These are phyloP conservation scores for Cyprinodon variegatus DNA, from an alignment of 2,113 vertebrate genomes.

Conservation along the genomic window DNA sequence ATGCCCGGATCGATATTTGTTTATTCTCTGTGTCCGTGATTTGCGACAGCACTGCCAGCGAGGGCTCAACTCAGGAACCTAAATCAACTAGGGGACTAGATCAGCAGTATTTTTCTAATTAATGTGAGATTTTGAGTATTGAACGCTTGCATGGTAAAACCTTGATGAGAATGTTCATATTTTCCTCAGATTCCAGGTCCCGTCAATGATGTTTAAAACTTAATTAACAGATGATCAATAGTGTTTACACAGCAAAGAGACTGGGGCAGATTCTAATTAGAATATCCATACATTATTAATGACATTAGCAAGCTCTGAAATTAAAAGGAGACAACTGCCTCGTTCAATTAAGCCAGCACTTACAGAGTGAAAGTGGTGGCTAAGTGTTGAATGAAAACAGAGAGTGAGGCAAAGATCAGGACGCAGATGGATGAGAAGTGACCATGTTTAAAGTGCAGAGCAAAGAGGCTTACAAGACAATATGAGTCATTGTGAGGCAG, in stretches of 20 bases:
- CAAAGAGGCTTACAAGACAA: constrained; percentile 5
- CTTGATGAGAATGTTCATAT: constrained; percentile 69
- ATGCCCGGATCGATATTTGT: constrained; percentile 10
- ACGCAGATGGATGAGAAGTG: constrained; percentile 21
- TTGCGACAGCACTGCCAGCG: constrained; percentile 6
- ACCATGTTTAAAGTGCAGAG: constrained; percentile 43
- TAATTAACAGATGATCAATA: constrained; percentile 84
- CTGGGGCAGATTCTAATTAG: constrained; percentile 80
- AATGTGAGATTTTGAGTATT: constrained; percentile 49
- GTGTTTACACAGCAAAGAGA: constrained; percentile 81
- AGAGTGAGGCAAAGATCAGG: constrained; percentile 29
- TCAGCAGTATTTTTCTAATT: constrained; percentile 55
- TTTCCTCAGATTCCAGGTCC: constrained; percentile 63
- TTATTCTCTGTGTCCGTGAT: neutral
- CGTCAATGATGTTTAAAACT: constrained; percentile 79
- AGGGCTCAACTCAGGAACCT: constrained; percentile 3
- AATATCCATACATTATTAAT: constrained; percentile 85
- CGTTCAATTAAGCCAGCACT: constrained; percentile 70
- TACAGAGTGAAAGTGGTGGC: constrained; percentile 28
- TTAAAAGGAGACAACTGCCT: constrained; percentile 79
- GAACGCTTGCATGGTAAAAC: constrained; percentile 38
- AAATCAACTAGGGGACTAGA: constrained; percentile 28
- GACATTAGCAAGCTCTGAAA: constrained; percentile 76
- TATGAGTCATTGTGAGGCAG: constrained; percentile 19
- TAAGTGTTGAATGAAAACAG: constrained; percentile 14